Conservation (phyloP, 2,888 invertebrate genomes). For the Drosophila mercatorum region DNA sequence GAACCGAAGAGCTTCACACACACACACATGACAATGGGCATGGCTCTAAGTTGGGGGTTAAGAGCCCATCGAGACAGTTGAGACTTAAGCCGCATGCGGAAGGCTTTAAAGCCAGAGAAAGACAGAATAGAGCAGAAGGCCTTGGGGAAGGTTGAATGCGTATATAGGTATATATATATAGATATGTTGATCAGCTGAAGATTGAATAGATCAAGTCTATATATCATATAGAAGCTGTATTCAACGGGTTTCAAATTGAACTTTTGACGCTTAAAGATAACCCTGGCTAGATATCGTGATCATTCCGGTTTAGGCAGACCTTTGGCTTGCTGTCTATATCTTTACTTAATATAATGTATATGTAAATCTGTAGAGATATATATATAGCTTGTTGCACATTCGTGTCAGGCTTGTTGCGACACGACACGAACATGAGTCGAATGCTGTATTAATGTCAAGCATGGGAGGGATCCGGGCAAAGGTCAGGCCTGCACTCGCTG, state of each 20-base stretch:
- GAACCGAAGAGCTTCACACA: neutral
- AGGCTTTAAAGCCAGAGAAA: neutral
- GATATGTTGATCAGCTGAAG: no score
- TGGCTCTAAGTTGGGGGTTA: constrained; percentile 1
- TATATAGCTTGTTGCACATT: no score
- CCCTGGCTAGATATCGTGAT: neutral
- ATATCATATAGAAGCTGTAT: neutral
- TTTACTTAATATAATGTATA: no score
- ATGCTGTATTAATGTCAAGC: constrained; percentile 35
- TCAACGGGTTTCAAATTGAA: neutral
- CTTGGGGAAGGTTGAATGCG: no score
- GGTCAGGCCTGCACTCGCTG: constrained; percentile 30
- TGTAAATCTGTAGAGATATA: no score
- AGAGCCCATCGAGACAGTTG: constrained; percentile 3
- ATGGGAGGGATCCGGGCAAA: constrained; percentile 20
- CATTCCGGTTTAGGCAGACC: neutral
- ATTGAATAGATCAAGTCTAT: no score
- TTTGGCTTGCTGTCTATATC: neutral
- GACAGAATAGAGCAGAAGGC: neutral
- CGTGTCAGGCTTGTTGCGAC: neutral
- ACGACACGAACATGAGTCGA: constrained; percentile 20
- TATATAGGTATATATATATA: no score
- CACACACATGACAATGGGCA: constrained; percentile 2
- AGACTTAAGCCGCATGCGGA: neutral
- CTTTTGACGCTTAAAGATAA: neutral